A percentile compares a stretch with the other conserved stretches of the same genome.
These are phyloP conservation scores for Chouioia cunea DNA, from an alignment of 2,888 invertebrate genomes.

Conservation along the genomic window DNA sequence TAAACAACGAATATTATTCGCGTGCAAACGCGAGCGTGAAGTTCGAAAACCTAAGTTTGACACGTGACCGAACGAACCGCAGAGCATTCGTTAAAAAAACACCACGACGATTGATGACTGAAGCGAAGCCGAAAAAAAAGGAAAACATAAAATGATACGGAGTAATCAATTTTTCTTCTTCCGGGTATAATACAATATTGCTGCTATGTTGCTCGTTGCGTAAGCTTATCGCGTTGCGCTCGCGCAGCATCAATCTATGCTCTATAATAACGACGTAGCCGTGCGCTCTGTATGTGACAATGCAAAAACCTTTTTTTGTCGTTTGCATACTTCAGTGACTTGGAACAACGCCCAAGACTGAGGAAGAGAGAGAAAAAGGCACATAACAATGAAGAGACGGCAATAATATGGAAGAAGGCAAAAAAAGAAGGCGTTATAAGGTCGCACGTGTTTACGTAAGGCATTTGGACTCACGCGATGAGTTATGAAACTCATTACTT, in stretches of 20 bases:
- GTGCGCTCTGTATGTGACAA: no score
- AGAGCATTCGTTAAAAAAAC: no score
- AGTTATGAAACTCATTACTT: slow-evolving; percentile 12
- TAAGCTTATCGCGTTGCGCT: slow-evolving; percentile 10
- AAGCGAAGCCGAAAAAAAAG: background rate
- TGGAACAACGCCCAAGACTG: slow-evolving; percentile 19
- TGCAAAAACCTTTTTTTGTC: slow-evolving; percentile 18
- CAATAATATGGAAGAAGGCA: no score
- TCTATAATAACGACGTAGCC: no score
- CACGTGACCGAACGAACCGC: no score
- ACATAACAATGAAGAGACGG: no score
- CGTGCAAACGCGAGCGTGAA: no score
- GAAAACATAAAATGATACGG: slow-evolving; percentile 6
- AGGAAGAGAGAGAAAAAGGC: no score
- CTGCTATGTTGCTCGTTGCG: background rate
- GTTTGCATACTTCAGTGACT: slow-evolving; percentile 30
- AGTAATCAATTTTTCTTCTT: slow-evolving; percentile 1
- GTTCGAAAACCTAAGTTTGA: no score
- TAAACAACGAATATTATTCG: background rate
- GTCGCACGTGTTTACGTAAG: slow-evolving; percentile 16
- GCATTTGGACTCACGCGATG: background rate
- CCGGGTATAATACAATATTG: background rate
- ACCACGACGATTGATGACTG: no score
- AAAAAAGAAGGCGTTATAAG: background rate
- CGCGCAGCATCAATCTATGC: background rate